Base-by-base conservation (phyloP, 2,888 invertebrate genomes). In the Druceiella hillmani region DNA sequence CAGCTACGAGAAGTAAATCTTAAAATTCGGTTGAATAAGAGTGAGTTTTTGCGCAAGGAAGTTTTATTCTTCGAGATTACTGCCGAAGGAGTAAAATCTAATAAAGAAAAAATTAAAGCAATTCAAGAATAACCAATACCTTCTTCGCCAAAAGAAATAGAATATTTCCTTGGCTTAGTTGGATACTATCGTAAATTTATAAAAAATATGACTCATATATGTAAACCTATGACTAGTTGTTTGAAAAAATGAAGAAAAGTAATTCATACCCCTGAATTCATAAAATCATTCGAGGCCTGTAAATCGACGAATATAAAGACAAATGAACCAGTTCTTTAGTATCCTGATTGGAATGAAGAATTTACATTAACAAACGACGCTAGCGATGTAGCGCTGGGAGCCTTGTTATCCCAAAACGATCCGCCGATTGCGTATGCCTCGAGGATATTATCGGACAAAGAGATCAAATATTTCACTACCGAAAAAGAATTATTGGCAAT, bases 401-500 rank as follows among this genome's bases (percentile, higher is more conserved):
- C n/a, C n/a, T n/a, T n/a, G n/a, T n/a, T n/a, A n/a, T n/a, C n/a
- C n/a, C n/a, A n/a, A n/a, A n/a, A n/a, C n/a, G n/a, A n/a, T n/a
- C n/a, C n/a, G n/a, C n/a, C n/a, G n/a, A n/a, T n/a, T n/a, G n/a
- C n/a, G n/a, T n/a, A n/a, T n/a, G n/a, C n/a, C n/a, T n/a, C n/a
- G n/a, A n/a, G n/a, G n/a, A n/a, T n/a, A n/a, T n/a, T n/a, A n/a
- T n/a, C n/a, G n/a, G n/a, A n/a, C n/a, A n/a, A n/a, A n/a, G n/a
- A n/a, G n/a, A n/a, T n/a, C n/a, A n/a, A n/a, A n/a, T n/a, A n/a
- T n/a, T n/a, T 35, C n/a, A n/a, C n/a, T n/a, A n/a, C 57, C 10
- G 58, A 61, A 41, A 59, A 58, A 32, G 59, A 62, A 47, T 38
- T 60, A 3, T 38, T 56, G 20, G 53, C 53, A 0, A 55, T 60